Evolutionary conservation across 1,140 invertebrate genomes (phyloP).

Genomic region (Charaxes varanes): DNA sequence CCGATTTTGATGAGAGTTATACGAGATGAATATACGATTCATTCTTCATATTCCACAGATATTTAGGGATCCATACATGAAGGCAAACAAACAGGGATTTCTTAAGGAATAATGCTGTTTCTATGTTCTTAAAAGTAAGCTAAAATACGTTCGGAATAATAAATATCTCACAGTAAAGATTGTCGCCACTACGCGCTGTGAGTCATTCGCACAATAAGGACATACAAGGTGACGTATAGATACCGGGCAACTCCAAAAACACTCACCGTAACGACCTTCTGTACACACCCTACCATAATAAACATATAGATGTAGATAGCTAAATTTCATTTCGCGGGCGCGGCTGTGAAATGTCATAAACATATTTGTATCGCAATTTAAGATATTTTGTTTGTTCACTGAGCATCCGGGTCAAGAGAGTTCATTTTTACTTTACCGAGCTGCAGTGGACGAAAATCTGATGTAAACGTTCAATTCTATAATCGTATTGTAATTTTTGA

Average conservation of each 20-base stretch:
- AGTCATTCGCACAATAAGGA: constrained; percentile 24
- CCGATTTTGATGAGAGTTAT: too few relatives aligned
- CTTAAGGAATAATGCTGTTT: neutral
- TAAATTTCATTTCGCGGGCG: constrained; percentile 11
- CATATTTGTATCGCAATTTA: too few relatives aligned
- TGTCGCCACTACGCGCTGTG: constrained; percentile 17
- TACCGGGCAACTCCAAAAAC: constrained; percentile 27
- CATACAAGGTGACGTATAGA: constrained; percentile 25
- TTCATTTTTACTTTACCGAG: too few relatives aligned
- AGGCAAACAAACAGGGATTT: neutral
- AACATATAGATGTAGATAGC: constrained; percentile 23
- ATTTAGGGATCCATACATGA: too few relatives aligned
- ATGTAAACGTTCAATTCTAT: too few relatives aligned
- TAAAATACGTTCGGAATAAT: constrained; percentile 11
- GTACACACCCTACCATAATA: constrained; percentile 23
- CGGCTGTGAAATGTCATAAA: constrained; percentile 1
- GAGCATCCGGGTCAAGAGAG: too few relatives aligned
- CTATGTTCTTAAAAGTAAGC: constrained; percentile 4
- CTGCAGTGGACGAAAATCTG: too few relatives aligned
- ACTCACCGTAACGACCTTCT: constrained; percentile 15
- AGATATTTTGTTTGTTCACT: too few relatives aligned
- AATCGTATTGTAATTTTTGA: too few relatives aligned
- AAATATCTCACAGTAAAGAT: constrained; percentile 14
- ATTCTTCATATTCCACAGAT: too few relatives aligned
- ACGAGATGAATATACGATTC: too few relatives aligned